Percentiles rank a stretch among this genome's conserved stretches.
Conservation (phyloP, 2,797 vertebrate genomes). For the Pogonophryne albipinna region DNA sequence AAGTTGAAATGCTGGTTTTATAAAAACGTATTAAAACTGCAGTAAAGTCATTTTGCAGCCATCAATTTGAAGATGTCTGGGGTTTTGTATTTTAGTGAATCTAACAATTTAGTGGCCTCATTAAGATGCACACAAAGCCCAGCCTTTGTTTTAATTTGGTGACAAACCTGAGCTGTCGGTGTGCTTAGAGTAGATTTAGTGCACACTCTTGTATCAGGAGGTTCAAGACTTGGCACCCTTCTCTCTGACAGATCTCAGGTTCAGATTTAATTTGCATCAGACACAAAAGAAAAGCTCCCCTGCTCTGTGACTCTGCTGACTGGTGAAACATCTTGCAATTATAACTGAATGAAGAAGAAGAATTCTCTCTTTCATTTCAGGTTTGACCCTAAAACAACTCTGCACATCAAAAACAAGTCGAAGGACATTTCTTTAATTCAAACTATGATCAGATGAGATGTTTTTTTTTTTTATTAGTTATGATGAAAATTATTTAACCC, state of each 20-base stretch:
- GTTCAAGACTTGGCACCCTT: conserved; percentile 12
- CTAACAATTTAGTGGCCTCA: conserved; percentile 37
- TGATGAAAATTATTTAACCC: conserved; percentile 33
- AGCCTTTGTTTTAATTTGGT: conserved; percentile 25
- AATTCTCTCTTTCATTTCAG: conserved; percentile 16
- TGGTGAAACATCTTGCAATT: conserved; percentile 28
- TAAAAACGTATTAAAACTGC: conserved; percentile 81
- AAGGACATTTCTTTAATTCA: conserved; percentile 13
- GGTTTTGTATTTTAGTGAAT: conserved; percentile 70
- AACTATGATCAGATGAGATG: conserved; percentile 28
- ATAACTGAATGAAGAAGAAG: conserved; percentile 14
- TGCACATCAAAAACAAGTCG: conserved; percentile 27
- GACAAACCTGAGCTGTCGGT: conserved; percentile 39
- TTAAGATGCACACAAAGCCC: conserved; percentile 30
- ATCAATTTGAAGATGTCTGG: conserved; percentile 70
- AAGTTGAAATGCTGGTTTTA: conserved; percentile 82
- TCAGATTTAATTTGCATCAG: conserved; percentile 48
- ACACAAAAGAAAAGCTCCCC: conserved; percentile 23
- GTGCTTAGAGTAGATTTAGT: conserved; percentile 36
- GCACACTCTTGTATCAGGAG: conserved; percentile 23
- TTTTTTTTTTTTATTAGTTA: conserved; percentile 38
- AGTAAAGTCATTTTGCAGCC: conserved; percentile 82
- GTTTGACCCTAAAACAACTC: conserved; percentile 12
- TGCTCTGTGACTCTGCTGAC: conserved; percentile 33
- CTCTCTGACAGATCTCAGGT: conserved; percentile 62